These are phyloP conservation scores for Cyphomyrus discorhynchus DNA, from an alignment of 2,113 vertebrate genomes.

Conservation along the genomic window DNA sequence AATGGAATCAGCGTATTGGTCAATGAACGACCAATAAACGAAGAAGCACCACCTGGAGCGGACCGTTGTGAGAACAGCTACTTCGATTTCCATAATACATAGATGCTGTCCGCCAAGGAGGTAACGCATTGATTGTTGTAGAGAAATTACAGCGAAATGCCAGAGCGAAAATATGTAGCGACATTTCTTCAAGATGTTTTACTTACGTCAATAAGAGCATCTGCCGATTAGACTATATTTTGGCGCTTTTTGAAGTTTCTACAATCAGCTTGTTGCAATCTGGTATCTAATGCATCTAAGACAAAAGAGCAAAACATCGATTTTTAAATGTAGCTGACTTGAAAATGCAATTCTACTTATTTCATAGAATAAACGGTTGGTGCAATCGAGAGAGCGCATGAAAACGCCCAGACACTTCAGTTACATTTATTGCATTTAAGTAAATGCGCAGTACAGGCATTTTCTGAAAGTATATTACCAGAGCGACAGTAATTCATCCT, in stretches of 20 bases:
- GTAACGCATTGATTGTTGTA: conserved; percentile 6
- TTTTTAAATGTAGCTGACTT: conserved; percentile 20
- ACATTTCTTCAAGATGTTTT: conserved; percentile 10
- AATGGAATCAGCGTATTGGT: conserved; percentile 9
- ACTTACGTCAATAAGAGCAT: background rate
- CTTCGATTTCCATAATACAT: conserved; percentile 10
- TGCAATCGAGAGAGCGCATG: background rate
- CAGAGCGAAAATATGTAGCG: conserved; percentile 9
- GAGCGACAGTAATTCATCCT: background rate
- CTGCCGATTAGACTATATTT: background rate
- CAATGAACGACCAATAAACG: conserved; percentile 6
- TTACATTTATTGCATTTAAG: background rate
- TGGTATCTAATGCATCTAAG: conserved; percentile 5
- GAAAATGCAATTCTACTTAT: conserved; percentile 7
- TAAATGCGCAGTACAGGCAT: conserved; percentile 1
- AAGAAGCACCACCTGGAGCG: background rate
- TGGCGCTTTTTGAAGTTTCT: background rate
- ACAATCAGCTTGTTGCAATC: conserved; percentile 8
- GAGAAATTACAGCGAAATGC: background rate
- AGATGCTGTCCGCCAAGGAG: conserved; percentile 4
- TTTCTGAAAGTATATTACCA: conserved; percentile 1
- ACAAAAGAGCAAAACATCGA: conserved; percentile 20
- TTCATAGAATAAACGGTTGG: background rate
- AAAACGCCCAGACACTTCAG: background rate
- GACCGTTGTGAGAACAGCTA: conserved; percentile 19